Evolutionary conservation across 2,888 invertebrate species (phyloP).

Genomic region (Tiliacea aurago): DNA sequence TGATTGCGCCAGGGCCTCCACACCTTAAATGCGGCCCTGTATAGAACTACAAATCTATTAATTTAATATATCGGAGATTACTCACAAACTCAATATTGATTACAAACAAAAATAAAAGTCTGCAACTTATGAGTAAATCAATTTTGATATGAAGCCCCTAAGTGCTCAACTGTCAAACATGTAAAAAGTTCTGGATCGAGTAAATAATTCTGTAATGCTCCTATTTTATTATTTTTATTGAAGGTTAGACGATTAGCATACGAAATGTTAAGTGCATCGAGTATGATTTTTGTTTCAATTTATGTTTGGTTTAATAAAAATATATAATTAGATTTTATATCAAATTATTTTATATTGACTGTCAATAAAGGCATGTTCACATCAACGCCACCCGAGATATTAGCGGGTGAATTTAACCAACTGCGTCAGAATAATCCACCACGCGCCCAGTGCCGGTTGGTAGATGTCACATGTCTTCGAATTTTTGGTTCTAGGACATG

Average conservation of each 20-base stretch:
- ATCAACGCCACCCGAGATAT: too few relatives aligned
- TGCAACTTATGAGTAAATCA: constrained; percentile 14
- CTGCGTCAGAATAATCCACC: too few relatives aligned
- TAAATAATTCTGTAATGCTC: constrained; percentile 38
- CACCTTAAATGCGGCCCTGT: too few relatives aligned
- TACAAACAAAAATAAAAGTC: constrained; percentile 29
- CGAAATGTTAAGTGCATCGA: constrained; percentile 12
- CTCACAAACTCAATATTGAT: not conserved
- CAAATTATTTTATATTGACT: not conserved
- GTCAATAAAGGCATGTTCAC: constrained; percentile 11
- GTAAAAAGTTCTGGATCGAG: constrained; percentile 43
- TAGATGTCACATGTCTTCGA: too few relatives aligned
- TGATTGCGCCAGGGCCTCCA: too few relatives aligned
- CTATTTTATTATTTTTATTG: constrained; percentile 29
- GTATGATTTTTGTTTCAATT: not conserved
- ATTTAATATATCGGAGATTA: too few relatives aligned
- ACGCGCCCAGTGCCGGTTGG: too few relatives aligned
- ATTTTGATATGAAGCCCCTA: constrained; percentile 26
- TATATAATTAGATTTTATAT: not conserved
- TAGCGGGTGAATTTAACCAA: too few relatives aligned
- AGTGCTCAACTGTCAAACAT: constrained; percentile 67
- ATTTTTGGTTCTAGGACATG: too few relatives aligned
- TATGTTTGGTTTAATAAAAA: not conserved
- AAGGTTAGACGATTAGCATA: constrained; percentile 10
- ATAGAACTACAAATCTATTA: too few relatives aligned